phyloP scores from a whole-genome alignment of 2,797 vertebrate species.

The Tragelaphus eurycerus region DNA sequence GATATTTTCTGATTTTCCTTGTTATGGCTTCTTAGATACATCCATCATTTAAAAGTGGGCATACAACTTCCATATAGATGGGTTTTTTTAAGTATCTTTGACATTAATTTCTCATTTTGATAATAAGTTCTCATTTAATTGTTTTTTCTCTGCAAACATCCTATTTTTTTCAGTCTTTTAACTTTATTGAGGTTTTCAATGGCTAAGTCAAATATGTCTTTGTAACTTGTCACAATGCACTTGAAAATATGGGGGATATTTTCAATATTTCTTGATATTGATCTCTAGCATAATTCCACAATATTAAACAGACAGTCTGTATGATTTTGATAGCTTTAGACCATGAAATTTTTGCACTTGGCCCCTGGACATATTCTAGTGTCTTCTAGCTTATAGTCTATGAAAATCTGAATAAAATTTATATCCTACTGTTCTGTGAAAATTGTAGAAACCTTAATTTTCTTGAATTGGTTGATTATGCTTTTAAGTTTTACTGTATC shows the following conservation, averaged over 20 bases:
- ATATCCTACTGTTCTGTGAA: neutral
- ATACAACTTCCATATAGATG: neutral
- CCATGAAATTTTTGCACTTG: neutral
- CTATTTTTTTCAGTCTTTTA: neutral
- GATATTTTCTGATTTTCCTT: neutral
- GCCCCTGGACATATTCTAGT: neutral
- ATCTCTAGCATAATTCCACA: neutral
- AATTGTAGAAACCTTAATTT: neutral
- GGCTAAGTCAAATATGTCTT: neutral
- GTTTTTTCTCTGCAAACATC: neutral
- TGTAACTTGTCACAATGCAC: neutral
- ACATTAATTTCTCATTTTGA: neutral
- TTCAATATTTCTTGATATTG: neutral
- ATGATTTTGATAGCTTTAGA: neutral
- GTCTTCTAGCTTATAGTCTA: neutral
- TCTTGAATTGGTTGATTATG: neutral
- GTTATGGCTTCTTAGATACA: neutral
- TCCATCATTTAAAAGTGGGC: neutral
- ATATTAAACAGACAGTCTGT: too few species aligned
- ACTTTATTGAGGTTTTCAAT: neutral
- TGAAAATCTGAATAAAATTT: neutral
- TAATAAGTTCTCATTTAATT: neutral
- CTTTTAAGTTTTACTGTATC: neutral
- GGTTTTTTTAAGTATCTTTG: neutral
- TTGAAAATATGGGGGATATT: neutral